A percentile compares a stretch with the other conserved stretches of the same genome.
Conservation (phyloP, 2,113 vertebrate species). For the Rissa tridactyla region DNA sequence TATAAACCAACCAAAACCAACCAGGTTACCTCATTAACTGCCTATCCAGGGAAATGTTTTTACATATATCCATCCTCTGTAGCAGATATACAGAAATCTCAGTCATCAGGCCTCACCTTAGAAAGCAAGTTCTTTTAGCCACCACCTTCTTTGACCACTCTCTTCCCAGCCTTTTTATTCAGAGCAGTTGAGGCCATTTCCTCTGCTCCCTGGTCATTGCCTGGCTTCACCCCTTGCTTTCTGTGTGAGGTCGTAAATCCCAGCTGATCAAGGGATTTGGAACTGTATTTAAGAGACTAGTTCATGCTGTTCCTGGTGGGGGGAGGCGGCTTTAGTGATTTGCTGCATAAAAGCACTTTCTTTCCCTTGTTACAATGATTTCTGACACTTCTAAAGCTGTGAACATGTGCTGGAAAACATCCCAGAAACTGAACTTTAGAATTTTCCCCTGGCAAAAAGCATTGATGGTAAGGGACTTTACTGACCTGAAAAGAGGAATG, state of each 20-base stretch:
- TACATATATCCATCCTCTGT: background rate
- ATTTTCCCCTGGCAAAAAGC: background rate
- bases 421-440: background rate
- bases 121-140: background rate
- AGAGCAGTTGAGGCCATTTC: background rate
- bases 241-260: conserved; percentile 28
- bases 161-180: background rate
- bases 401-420: background rate
- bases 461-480: background rate
- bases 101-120: background rate
- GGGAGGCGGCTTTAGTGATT: background rate
- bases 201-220: conserved; percentile 23
- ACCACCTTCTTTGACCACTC: background rate
- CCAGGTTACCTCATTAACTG: background rate
- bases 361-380: background rate
- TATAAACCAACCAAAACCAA: background rate
- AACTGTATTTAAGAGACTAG: conserved; percentile 49
- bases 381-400: background rate
- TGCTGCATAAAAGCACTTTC: conserved; percentile 12
- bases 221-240: conserved; percentile 39
- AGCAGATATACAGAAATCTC: background rate
- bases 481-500: background rate
- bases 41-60: background rate
- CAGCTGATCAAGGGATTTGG: conserved; percentile 60
- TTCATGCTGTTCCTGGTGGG: background rate